Evolutionary conservation across 1,140 invertebrate species (phyloP), one percentile per base, ranked within the genome.

Genomic region (Ostrea denselamellosa): DNA sequence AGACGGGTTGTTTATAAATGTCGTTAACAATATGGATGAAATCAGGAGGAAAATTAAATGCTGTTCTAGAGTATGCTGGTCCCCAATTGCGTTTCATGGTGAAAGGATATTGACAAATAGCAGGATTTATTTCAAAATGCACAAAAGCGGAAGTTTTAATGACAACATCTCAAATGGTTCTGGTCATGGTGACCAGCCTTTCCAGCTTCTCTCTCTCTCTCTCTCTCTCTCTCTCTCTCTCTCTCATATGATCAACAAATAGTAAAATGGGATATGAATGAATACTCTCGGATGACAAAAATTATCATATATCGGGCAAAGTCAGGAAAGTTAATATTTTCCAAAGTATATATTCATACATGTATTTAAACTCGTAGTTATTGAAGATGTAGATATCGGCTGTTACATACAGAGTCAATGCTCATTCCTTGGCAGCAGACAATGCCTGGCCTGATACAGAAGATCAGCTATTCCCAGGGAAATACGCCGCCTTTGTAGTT

Each of bases 161-260:
- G 68, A 25, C 25, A 14, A 25, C 14, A 8, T 62, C 28, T 77
- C 9, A 77, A 77, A 25, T 77, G 68, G 68, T 12, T 77, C 12
- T 34, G 68, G 68, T 77, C 68, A 14, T 9, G 12, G 9, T 77
- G 25, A 77, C 68, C 22, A n/a, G n/a, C n/a, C n/a, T 7, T 5
- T 62, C 9, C 56, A 19, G 3, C 14, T 12, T 62, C 58, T 62
- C 58, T 62, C 58, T 62, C 58, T 62, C 58, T 62, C 58, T 62
- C 58, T 62, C 58, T 62, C 58, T 62, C 65, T 71, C 22, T 68
- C 68, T 71, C 68, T 71, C 68, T 71, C 68, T 71, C 68, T 71
- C 68, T 71, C 68, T 71, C 68, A 44, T 5, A 44, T 5, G 34
- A 44, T 44, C 1, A 44, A 44, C 34, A 44, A 44, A 44, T 44